Conservation (phyloP, 64 coral and sea anemone genomes). For the Montipora foliosa region DNA sequence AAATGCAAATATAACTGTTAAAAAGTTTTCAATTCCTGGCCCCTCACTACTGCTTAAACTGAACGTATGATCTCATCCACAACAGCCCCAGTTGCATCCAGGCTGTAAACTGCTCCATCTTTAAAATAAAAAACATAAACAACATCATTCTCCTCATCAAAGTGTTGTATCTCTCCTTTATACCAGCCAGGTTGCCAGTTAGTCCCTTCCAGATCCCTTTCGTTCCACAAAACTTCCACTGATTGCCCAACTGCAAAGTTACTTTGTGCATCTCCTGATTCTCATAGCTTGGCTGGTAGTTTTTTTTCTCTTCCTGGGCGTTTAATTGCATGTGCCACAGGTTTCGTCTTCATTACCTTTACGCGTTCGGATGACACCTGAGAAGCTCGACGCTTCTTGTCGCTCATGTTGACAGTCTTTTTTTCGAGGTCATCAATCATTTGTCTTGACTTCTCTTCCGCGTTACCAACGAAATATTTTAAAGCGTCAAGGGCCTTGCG, state of each 20-base stretch:
- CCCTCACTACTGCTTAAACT: slow-evolving; percentile 9
- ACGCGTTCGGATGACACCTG: not conserved
- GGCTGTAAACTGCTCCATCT: not conserved
- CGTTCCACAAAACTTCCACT: slow-evolving; percentile 50
- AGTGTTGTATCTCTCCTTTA: slow-evolving; percentile 25
- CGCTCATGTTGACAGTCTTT: not conserved
- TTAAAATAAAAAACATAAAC: not conserved
- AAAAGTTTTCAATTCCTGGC: slow-evolving; percentile 1
- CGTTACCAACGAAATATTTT: not conserved
- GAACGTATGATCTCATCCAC: slow-evolving; percentile 15
- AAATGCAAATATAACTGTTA: not conserved
- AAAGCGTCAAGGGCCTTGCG: not conserved
- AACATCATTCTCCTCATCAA: slow-evolving; percentile 17
- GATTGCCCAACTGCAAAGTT: not conserved
- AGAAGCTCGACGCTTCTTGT: not conserved
- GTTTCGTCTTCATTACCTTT: not conserved
- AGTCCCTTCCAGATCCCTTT: slow-evolving; percentile 29
- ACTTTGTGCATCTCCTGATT: not conserved
- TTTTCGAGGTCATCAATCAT: slow-evolving; percentile 5
- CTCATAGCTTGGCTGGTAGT: not conserved
- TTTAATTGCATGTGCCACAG: not conserved
- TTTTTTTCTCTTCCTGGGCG: not conserved
- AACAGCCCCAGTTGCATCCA: not conserved
- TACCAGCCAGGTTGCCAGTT: slow-evolving; percentile 52
- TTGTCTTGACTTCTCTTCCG: not conserved